phyloP scores from a whole-genome alignment of 1,140 invertebrate species.

The Homarus americanus region DNA sequence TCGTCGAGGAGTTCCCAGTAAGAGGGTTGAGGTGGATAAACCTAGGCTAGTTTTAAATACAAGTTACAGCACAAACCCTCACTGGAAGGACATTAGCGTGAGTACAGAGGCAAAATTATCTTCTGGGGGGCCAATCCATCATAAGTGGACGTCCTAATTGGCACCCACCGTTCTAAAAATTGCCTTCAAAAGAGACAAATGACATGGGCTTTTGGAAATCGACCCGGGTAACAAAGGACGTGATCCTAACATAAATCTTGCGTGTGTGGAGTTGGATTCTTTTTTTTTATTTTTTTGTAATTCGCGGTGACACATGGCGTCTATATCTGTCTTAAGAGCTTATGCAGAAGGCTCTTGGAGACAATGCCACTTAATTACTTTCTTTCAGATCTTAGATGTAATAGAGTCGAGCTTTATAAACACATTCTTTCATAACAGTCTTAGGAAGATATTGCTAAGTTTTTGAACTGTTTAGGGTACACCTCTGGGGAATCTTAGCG shows the following conservation, averaged over 20 bases:
- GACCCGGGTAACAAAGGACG: slow-evolving; percentile 50
- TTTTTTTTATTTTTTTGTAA: slow-evolving; percentile 22
- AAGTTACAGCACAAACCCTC: not conserved
- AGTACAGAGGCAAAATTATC: slow-evolving; percentile 49
- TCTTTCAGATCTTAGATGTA: too few relatives aligned
- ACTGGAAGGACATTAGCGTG: slow-evolving; percentile 20
- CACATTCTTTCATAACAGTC: too few relatives aligned
- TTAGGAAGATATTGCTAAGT: too few relatives aligned
- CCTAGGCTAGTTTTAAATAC: not conserved
- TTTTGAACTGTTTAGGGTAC: too few relatives aligned
- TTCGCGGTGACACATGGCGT: slow-evolving; percentile 26
- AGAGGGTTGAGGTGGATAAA: not conserved
- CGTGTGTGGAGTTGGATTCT: slow-evolving; percentile 3
- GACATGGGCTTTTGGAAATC: slow-evolving; percentile 63
- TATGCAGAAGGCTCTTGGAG: not conserved
- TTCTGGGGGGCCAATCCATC: slow-evolving; percentile 46
- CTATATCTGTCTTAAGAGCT: slow-evolving; percentile 8
- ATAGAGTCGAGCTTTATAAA: too few relatives aligned
- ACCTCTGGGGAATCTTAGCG: too few relatives aligned
- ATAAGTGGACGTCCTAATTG: slow-evolving; percentile 55
- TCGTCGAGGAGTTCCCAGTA: not conserved
- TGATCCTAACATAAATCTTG: slow-evolving; percentile 65
- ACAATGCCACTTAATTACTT: not conserved
- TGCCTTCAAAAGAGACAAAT: slow-evolving; percentile 68
- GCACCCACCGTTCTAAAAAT: slow-evolving; percentile 61